Evolutionary conservation across 2,888 invertebrate species (phyloP).

Genomic region (Caenorhabditis angaria): DNA sequence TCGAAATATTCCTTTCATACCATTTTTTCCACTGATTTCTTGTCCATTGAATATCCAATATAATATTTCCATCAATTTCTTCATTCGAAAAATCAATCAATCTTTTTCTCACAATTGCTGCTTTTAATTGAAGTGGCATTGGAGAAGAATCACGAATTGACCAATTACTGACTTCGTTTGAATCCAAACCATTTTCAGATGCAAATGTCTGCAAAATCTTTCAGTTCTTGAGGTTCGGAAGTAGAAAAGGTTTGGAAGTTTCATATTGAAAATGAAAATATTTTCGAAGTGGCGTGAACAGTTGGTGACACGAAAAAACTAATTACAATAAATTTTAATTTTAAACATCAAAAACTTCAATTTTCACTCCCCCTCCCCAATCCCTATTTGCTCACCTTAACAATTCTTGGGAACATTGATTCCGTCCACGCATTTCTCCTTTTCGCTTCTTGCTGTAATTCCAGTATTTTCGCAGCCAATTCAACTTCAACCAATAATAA

Average conservation of each 20-base stretch:
- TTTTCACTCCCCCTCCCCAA: too few relatives aligned
- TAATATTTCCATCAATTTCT: constrained; percentile 17
- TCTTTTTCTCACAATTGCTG: constrained; percentile 35
- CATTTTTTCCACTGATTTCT: constrained; percentile 58
- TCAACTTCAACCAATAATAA: constrained; percentile 29
- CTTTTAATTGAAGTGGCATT: constrained; percentile 50
- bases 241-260: neutral
- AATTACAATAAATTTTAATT: too few relatives aligned
- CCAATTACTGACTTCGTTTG: constrained; percentile 42
- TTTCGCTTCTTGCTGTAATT: constrained; percentile 26
- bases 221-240: neutral
- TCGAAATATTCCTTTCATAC: constrained; percentile 53
- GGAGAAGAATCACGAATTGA: constrained; percentile 49
- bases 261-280: neutral
- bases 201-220: neutral
- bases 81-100: constrained; percentile 19
- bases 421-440: constrained; percentile 13
- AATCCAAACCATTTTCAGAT: constrained; percentile 15
- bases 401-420: constrained; percentile 32
- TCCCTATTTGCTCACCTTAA: neutral
- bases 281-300: too few relatives aligned
- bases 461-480: constrained; percentile 18
- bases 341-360: too few relatives aligned
- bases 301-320: too few relatives aligned
- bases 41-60: constrained; percentile 51